phyloP scores from a whole-genome alignment of 2,797 vertebrate genomes.

The Podargus strigoides region DNA sequence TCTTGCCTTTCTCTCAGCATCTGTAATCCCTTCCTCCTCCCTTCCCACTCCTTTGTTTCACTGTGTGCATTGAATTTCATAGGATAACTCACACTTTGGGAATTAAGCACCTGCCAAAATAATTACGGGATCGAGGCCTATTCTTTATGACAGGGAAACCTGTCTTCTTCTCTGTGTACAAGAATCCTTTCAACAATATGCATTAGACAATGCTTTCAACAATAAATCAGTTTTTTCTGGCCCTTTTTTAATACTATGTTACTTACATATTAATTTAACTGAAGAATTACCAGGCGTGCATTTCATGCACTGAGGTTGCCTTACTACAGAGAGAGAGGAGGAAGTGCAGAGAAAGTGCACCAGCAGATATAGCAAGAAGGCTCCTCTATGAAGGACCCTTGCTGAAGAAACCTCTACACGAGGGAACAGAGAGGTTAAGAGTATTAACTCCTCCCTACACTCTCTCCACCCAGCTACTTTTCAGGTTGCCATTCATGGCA shows the following conservation, averaged over 20 bases:
- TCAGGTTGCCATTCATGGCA: not conserved
- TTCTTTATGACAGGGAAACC: constrained; percentile 18
- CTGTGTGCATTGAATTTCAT: constrained; percentile 40
- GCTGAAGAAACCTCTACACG: not conserved
- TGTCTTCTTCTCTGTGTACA: not conserved
- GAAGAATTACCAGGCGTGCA: not conserved
- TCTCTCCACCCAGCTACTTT: not conserved
- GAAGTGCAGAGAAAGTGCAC: not conserved
- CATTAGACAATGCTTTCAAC: not conserved
- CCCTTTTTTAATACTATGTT: not conserved
- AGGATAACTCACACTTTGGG: constrained; percentile 49
- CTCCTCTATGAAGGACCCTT: not conserved
- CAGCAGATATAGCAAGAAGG: not conserved
- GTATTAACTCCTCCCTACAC: not conserved
- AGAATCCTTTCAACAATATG: not conserved
- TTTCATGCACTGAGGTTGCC: not conserved
- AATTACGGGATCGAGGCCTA: constrained; percentile 40
- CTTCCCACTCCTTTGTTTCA: constrained; percentile 49
- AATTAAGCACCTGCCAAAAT: constrained; percentile 64
- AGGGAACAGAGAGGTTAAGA: not conserved
- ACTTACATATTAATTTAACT: constrained; percentile 18
- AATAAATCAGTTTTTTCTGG: constrained; percentile 9
- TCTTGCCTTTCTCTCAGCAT: constrained; percentile 47
- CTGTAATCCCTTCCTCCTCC: constrained; percentile 39
- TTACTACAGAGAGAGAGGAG: not conserved